phyloP scores from a whole-genome alignment of 2,113 vertebrate species.

The Crotalus viridis region DNA sequence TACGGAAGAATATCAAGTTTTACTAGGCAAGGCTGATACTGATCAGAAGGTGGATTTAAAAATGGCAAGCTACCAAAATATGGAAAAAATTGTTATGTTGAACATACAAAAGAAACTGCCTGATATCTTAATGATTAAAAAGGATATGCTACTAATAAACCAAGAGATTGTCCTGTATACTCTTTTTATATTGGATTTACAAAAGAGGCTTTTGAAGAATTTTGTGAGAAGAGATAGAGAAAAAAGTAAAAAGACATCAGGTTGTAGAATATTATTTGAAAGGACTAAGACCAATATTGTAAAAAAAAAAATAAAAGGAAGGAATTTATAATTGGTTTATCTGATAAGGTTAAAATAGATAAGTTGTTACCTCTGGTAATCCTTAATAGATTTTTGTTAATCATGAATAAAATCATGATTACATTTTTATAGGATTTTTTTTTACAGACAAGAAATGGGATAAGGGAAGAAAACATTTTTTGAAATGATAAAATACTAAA shows the following conservation, averaged over 20 bases:
- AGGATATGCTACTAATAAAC: neutral
- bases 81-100: neutral
- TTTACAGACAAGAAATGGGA: neutral
- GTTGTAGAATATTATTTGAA: neutral
- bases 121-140: neutral
- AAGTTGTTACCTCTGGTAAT: neutral
- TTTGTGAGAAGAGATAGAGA: neutral
- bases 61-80: neutral
- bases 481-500: neutral
- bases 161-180: neutral
- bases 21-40: neutral
- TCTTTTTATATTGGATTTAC: neutral
- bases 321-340: neutral
- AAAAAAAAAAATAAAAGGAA: neutral
- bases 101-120: neutral
- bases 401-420: neutral
- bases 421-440: neutral
- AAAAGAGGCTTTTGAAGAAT: neutral
- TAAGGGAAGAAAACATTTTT: neutral
- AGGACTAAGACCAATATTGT: neutral
- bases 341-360: neutral
- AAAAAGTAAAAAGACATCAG: neutral
- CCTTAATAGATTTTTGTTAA: neutral
- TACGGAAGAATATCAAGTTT: neutral
- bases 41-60: neutral